A percentile compares a stretch with the other conserved stretches of the same genome.
These are phyloP conservation scores for Brachirus orientalis DNA, from an alignment of 2,113 vertebrate genomes.

Conservation along the genomic window DNA sequence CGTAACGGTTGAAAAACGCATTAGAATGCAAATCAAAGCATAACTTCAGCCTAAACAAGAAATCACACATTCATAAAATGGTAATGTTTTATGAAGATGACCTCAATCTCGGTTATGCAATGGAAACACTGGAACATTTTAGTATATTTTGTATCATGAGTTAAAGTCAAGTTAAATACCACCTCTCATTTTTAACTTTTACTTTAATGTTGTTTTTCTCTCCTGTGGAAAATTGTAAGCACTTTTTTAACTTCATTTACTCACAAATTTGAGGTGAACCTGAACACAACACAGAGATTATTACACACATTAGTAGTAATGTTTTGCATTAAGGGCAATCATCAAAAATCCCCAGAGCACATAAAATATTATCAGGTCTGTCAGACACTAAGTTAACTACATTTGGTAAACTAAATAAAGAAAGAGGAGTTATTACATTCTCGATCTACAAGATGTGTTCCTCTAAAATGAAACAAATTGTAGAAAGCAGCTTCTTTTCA, in stretches of 20 bases:
- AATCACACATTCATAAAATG: too few relatives aligned
- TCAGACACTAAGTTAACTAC: not conserved
- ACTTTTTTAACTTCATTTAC: slow-evolving; percentile 1
- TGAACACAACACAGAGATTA: not conserved
- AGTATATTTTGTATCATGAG: too few relatives aligned
- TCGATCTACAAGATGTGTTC: slow-evolving; percentile 5
- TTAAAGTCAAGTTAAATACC: too few relatives aligned
- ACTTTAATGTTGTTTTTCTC: too few relatives aligned
- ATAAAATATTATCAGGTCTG: slow-evolving; percentile 12
- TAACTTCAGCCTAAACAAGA: too few relatives aligned
- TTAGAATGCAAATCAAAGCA: slow-evolving; percentile 1
- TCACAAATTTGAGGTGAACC: not conserved
- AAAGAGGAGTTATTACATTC: slow-evolving; percentile 14
- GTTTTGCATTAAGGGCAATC: slow-evolving; percentile 28
- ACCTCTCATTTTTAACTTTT: too few relatives aligned
- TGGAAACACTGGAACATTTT: too few relatives aligned
- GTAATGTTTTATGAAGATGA: too few relatives aligned
- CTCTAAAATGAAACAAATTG: slow-evolving; percentile 11
- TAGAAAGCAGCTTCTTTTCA: not conserved
- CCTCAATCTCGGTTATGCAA: too few relatives aligned
- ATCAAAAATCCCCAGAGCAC: slow-evolving; percentile 23
- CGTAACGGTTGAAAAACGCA: slow-evolving; percentile 6
- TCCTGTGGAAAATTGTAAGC: not conserved
- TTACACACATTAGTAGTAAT: not conserved
- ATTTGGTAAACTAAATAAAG: not conserved